phyloP scores from a whole-genome alignment of 2,113 vertebrate genomes.

The Tyrannus savana region DNA sequence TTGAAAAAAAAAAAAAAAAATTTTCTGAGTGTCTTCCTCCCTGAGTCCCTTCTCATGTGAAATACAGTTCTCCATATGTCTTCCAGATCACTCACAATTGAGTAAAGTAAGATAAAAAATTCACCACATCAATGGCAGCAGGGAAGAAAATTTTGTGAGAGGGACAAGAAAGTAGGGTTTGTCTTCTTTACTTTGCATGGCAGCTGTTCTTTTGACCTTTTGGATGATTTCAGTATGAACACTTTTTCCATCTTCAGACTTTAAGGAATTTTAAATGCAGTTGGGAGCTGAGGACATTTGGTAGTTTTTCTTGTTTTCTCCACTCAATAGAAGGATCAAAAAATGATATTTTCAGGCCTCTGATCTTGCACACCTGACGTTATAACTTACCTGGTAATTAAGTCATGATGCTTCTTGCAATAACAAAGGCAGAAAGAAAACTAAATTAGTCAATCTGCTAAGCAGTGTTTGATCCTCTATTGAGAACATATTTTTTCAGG shows the following conservation, averaged over 20 bases:
- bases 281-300: not conserved
- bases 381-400: not conserved
- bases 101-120: not conserved
- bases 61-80: not conserved
- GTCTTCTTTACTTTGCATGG: not conserved
- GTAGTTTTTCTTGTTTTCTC: not conserved
- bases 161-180: fast-evolving
- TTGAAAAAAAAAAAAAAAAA: not conserved
- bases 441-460: not conserved
- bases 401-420: not conserved
- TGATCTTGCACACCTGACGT: not conserved
- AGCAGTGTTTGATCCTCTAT: not conserved
- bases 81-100: not conserved
- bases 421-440: not conserved
- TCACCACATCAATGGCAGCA: not conserved
- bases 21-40: not conserved
- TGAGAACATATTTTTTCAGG: not conserved
- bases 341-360: not conserved
- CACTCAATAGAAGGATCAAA: not conserved
- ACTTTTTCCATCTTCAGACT: not conserved
- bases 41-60: not conserved
- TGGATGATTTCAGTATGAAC: not conserved
- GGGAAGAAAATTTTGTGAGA: not conserved
- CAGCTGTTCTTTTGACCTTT: not conserved
- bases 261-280: not conserved